Base-by-base conservation (phyloP, 1,140 invertebrate species). In the Drosophila busckii region DNA sequence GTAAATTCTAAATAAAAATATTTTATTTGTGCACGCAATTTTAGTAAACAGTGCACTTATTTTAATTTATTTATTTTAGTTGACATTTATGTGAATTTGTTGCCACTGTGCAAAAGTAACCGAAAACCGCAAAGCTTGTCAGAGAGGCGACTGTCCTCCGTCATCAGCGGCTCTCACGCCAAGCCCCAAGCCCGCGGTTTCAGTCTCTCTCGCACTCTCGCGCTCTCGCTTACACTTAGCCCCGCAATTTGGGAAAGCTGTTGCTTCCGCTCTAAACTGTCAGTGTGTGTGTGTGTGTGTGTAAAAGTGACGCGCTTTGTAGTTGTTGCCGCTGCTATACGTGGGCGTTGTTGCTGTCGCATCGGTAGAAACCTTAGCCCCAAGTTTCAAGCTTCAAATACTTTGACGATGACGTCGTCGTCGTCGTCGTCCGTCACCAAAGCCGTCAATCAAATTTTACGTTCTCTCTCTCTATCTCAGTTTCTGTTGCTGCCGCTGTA, bases 121-220 rank as follows among this genome's bases (percentile, higher is more conserved):
- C 82, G 64, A 80, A 80, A 78, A 82, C 73, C 73, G 68, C 73
- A 78, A 80, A 80, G 71, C 70, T 76, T 76, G 61, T 48, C 70
- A n/a, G n/a, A n/a, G n/a, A 76, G 40, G 44, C 50, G 56, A 45
- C 29, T 23, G 23, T 25, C 15, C 50, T 32, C 31, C 13, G 22
- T 28, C 23, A 38, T 16, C 20, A 17, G 10, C 12, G 29, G 55
- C 70, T 54, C 40, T 65, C 61, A 56, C 61, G 68, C 38, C 49
- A 23, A 34, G 7, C 42, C 13, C 41, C 9, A 15, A 12, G 41
- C 26, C 41, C 15, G 20, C 20, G 20, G 44, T 20, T 35, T 25
- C 12, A 13, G 10, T 12, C 32, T 26, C 19, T 13, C 16, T 9
- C 34, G 19, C 23, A 7, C 20, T 41, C n/a, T 41, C 16, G 22